phyloP scores from a whole-genome alignment of 2,888 invertebrate species.

The Unio pictorum region DNA sequence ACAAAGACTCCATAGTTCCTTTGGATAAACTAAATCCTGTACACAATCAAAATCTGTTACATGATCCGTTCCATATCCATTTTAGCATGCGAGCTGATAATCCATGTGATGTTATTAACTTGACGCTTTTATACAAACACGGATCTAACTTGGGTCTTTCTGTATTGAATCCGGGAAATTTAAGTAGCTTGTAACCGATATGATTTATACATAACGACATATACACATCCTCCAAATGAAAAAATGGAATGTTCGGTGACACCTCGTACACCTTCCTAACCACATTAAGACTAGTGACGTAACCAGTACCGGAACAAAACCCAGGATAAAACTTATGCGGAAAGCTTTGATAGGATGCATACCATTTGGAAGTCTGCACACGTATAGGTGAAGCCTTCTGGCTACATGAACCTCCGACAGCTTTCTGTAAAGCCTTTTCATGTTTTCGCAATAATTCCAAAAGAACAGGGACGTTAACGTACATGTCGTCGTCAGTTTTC shows the following conservation, averaged over 20 bases:
- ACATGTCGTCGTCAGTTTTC: conserved; percentile 41
- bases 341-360: conserved; percentile 26
- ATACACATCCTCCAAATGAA: conserved; percentile 48
- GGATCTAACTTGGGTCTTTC: conserved; percentile 8
- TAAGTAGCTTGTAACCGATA: conserved; percentile 20
- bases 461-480: conserved; percentile 11
- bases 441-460: conserved; percentile 2
- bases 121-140: conserved; percentile 14
- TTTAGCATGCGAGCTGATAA: not conserved
- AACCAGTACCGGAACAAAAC: conserved; percentile 44
- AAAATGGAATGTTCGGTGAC: conserved; percentile 39
- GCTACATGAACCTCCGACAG: conserved; percentile 31
- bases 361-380: conserved; percentile 35
- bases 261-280: conserved; percentile 22
- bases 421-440: conserved; percentile 8
- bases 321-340: conserved; percentile 29
- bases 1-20: too few species aligned
- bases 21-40: too few species aligned
- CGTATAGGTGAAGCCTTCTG: conserved; percentile 24
- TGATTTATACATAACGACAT: conserved; percentile 31
- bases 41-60: not conserved
- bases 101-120: conserved; percentile 27
- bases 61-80: not conserved
- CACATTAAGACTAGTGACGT: conserved; percentile 34
- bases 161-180: conserved; percentile 25